Conservation (phyloP, 2,797 vertebrate genomes). For the Notolabrus celidotus region DNA sequence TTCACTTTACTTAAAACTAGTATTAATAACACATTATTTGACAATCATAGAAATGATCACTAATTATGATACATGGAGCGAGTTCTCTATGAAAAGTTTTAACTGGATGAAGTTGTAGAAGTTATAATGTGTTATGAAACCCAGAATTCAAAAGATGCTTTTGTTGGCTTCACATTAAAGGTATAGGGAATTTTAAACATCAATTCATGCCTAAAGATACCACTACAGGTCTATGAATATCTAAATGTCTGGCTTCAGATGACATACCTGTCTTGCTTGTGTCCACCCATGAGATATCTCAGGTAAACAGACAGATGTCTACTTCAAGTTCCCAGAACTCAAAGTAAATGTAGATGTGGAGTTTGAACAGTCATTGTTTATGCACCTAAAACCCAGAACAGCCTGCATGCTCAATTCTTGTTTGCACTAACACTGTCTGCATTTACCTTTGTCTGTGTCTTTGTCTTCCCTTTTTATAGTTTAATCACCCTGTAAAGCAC, state of each 20-base stretch:
- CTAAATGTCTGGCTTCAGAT: background rate
- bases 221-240: no score
- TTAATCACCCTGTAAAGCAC: background rate
- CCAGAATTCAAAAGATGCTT: no score
- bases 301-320: constrained; percentile 68
- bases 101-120: no score
- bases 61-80: no score
- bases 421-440: constrained; percentile 36
- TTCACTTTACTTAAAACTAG: no score
- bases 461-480: background rate
- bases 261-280: background rate
- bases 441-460: constrained; percentile 7
- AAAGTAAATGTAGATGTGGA: constrained; percentile 22
- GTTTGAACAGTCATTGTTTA: constrained; percentile 30
- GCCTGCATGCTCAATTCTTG: constrained; percentile 33
- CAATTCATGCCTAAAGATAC: no score
- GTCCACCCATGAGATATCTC: constrained; percentile 52
- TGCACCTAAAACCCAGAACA: constrained; percentile 46
- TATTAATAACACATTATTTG: no score
- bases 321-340: constrained; percentile 42
- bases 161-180: no score
- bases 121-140: no score
- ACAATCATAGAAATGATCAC: no score
- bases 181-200: no score
- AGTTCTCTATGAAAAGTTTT: no score